Percentiles rank a stretch among this genome's conserved stretches.
These are phyloP conservation scores for Rhamphomyia laevipes DNA, from an alignment of 2,888 invertebrate species.

Conservation along the genomic window DNA sequence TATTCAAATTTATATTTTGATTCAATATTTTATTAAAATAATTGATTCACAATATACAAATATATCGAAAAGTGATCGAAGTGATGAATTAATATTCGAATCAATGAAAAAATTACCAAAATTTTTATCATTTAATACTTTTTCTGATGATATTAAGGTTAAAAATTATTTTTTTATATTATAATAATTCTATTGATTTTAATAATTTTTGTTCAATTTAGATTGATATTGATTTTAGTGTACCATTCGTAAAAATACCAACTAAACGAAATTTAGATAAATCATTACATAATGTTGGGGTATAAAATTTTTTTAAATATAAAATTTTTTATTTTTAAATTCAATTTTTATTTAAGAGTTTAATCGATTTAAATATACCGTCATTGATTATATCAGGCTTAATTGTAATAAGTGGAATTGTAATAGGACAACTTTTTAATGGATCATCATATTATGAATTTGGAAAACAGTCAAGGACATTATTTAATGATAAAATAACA, in stretches of 20 bases:
- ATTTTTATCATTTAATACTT: background rate
- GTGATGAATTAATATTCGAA: background rate
- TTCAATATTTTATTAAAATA: no score
- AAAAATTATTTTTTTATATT: background rate
- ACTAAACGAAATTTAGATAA: background rate
- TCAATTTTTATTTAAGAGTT: background rate
- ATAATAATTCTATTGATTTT: background rate
- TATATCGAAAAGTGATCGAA: no score
- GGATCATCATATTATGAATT: constrained; percentile 8
- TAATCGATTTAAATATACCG: constrained; percentile 22
- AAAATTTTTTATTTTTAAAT: no score
- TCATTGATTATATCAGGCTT: constrained; percentile 43
- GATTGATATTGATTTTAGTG: background rate
- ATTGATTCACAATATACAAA: no score
- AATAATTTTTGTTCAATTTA: background rate
- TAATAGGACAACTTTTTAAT: constrained; percentile 12
- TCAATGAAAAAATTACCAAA: background rate
- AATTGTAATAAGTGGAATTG: constrained; percentile 40
- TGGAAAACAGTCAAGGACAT: constrained; percentile 11
- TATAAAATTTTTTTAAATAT: background rate
- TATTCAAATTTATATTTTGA: no score
- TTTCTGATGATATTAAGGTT: background rate
- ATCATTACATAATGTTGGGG: background rate
- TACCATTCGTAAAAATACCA: background rate
- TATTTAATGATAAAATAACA: background rate